These are phyloP conservation scores for Tachycineta bicolor DNA, from an alignment of 2,113 vertebrate species.

Conservation along the genomic window DNA sequence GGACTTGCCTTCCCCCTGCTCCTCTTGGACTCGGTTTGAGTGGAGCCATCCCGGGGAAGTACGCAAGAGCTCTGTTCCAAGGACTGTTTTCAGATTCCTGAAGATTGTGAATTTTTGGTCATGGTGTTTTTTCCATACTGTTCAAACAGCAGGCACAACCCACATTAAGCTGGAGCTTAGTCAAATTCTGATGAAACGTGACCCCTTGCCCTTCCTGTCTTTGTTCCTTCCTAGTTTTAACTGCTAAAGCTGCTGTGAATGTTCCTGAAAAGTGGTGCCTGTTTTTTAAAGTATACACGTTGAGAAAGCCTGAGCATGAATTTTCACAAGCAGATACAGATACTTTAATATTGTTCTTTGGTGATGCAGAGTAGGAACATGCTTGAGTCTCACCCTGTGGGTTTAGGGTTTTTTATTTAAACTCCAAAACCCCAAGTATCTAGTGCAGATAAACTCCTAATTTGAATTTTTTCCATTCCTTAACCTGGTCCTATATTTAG, in stretches of 20 bases:
- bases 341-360: neutral
- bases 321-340: neutral
- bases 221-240: slow-evolving; percentile 72
- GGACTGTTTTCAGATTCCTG: slow-evolving; percentile 4
- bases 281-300: neutral
- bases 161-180: slow-evolving; percentile 13
- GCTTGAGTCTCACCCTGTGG: neutral
- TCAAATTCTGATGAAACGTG: slow-evolving; percentile 55
- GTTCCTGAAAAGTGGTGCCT: slow-evolving; percentile 73
- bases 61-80: neutral
- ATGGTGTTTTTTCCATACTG: slow-evolving; percentile 1
- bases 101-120: neutral
- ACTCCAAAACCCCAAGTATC: neutral
- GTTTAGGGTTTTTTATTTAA: neutral
- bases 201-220: slow-evolving; percentile 74
- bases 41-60: neutral
- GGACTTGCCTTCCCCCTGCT: neutral
- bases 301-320: neutral
- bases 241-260: slow-evolving; percentile 42
- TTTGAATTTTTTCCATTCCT: neutral
- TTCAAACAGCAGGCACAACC: slow-evolving; percentile 38
- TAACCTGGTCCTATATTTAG: neutral
- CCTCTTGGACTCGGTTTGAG: fast-evolving
- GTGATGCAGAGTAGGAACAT: neutral
- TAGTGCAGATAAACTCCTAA: neutral